Evolutionary conservation across 1,140 invertebrate genomes (phyloP), one percentile per base, ranked within the genome.

Genomic region (Probaryconus sp.): DNA sequence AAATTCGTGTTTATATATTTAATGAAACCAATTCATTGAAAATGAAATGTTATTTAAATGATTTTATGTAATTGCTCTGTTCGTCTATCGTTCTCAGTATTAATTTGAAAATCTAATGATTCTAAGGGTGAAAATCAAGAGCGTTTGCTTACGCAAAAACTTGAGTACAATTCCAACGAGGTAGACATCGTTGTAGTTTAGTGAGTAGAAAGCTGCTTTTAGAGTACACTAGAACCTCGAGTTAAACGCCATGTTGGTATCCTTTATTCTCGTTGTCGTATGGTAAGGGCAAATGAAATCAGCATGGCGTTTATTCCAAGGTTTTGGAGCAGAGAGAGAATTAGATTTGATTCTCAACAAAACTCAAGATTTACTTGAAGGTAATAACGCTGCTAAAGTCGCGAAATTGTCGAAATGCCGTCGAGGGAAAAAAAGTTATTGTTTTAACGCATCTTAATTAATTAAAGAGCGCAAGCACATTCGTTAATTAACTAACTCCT

Each of bases 241-340:
- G 35, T 51, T 63, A 31, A 50, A 18, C 35, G 58, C 37, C 28
- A 51, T 42, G 47, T 51, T 51, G 45, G 28, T 43, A 51, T 51
- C 37, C 47, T 63, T 63, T 63, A 63, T 51, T 63, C 58, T 40
- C 6, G 50, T 61, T 61, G 47, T 51, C 47, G 14, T 51, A 24
- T 20, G 11, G 11, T 10, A 42, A 40, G 47, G 6, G 26, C 26
- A 50, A 50, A 7, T 16, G 17, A 63, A 63, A 43, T 30, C 43
- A 37, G 35, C 43, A 40, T 13, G 4, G 26, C 18, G 16, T 17
- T 51, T 33, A 63, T 43, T 40, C 43, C 43, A 10, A 33, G 42
- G 42, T 50, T 40, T 11, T 20, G n/a, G 2, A 40, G 17, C 16
- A 20, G 7, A 37, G 26, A 45, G 20, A 20, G n/a, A n/a, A n/a